Percentiles rank a stretch among this genome's conserved stretches.
Evolutionary conservation across 2,113 vertebrate species (phyloP).

Genomic region (Seriola aureovittata): DNA sequence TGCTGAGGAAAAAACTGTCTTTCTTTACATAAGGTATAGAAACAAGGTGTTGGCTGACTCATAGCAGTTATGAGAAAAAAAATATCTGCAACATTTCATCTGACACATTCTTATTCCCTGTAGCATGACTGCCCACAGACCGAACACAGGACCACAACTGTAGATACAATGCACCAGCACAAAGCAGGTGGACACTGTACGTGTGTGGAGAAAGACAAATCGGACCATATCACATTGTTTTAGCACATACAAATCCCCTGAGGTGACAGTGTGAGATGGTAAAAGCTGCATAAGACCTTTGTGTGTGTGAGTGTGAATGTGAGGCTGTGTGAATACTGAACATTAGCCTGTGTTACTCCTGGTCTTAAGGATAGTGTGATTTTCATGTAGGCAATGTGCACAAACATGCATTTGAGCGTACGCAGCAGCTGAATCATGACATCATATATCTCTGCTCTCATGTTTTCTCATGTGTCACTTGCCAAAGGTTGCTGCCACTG

Average conservation of each 20-base stretch:
- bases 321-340: neutral
- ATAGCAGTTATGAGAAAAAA: conserved; percentile 67
- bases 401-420: neutral
- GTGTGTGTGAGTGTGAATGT: conserved; percentile 20
- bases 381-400: neutral
- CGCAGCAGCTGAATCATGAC: conserved; percentile 24
- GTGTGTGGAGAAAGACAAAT: conserved; percentile 22
- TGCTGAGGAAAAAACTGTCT: conserved; percentile 34
- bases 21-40: conserved; percentile 55
- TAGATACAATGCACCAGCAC: conserved; percentile 32
- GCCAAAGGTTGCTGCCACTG: conserved; percentile 54
- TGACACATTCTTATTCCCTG: conserved; percentile 64
- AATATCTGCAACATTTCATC: conserved; percentile 64
- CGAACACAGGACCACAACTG: conserved; percentile 34
- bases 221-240: conserved; percentile 33
- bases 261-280: conserved; percentile 38
- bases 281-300: conserved; percentile 41
- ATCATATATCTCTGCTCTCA: conserved; percentile 28
- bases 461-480: conserved; percentile 26
- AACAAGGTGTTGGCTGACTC: conserved; percentile 68
- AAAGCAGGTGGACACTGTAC: conserved; percentile 9
- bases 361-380: conserved; percentile 9
- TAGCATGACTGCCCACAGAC: conserved; percentile 48
- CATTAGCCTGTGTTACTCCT: conserved; percentile 1
- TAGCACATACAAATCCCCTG: conserved; percentile 26